phyloP scores from a whole-genome alignment of 1,140 invertebrate species.

The Drosophila truncata region DNA sequence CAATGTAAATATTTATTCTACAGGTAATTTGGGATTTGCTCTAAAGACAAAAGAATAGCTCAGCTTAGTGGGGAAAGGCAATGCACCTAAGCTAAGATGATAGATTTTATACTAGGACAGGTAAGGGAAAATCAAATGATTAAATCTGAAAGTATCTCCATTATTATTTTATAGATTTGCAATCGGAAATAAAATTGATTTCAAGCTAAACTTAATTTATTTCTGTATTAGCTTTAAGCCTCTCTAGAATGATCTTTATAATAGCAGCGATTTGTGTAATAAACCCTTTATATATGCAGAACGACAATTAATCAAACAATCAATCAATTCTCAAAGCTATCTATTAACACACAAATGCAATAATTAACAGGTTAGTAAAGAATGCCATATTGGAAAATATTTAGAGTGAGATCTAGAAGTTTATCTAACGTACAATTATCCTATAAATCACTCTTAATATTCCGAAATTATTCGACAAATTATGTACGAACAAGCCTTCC shows the following conservation, averaged over 20 bases:
- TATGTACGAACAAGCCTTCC: not conserved
- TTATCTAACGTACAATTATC: not conserved
- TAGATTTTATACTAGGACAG: not conserved
- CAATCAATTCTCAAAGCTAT: slow-evolving; percentile 1
- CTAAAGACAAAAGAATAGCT: slow-evolving; percentile 14
- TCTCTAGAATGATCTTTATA: not conserved
- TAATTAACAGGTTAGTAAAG: slow-evolving; percentile 2
- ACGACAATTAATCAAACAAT: slow-evolving; percentile 19
- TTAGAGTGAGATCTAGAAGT: slow-evolving; percentile 2
- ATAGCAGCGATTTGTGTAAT: slow-evolving; percentile 12
- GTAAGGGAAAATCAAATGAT: not conserved
- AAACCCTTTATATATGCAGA: slow-evolving; percentile 4
- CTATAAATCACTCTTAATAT: slow-evolving; percentile 1
- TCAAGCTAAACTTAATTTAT: not conserved
- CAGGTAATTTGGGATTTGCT: slow-evolving; percentile 24
- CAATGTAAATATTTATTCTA: slow-evolving; percentile 43
- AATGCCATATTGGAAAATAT: slow-evolving; percentile 8
- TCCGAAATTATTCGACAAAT: slow-evolving; percentile 9
- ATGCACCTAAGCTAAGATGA: not conserved
- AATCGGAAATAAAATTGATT: not conserved
- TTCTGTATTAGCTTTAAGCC: not conserved
- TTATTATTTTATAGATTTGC: not conserved
- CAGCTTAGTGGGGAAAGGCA: not conserved
- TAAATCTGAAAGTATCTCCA: not conserved
- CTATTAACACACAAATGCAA: slow-evolving; percentile 1